These are phyloP conservation scores for Phaethon lepturus DNA, from an alignment of 2,113 vertebrate species.

Conservation along the genomic window DNA sequence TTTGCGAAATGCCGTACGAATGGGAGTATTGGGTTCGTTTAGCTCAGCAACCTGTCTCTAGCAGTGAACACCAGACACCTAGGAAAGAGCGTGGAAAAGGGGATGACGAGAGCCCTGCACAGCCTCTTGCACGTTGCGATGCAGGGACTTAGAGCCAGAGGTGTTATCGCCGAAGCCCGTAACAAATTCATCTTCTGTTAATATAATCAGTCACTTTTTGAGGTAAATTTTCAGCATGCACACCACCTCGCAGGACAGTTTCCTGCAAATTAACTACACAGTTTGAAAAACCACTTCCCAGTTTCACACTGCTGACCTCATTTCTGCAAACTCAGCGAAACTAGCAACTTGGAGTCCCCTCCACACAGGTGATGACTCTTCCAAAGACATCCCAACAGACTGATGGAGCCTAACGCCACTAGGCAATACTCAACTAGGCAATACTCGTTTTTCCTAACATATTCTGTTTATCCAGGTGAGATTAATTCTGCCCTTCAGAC, in stretches of 20 bases:
- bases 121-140: fast-evolving
- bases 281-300: fast-evolving
- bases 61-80: background rate
- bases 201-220: background rate
- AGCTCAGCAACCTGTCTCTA: background rate
- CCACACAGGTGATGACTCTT: fast-evolving
- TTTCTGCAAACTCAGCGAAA: background rate
- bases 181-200: background rate
- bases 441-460: background rate
- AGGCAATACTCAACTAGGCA: fast-evolving
- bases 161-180: fast-evolving
- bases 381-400: background rate
- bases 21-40: fast-evolving
- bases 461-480: background rate
- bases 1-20: background rate
- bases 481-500: background rate
- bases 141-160: background rate
- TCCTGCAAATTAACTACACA: background rate
- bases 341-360: background rate
- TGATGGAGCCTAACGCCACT: fast-evolving
- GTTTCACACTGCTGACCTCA: background rate
- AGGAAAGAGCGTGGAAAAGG: background rate
- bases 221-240: background rate
- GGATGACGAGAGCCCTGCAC: fast-evolving
- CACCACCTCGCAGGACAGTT: background rate